Evolutionary conservation across 1,140 invertebrate species (phyloP), one percentile per base, ranked within the genome.

Genomic region (Calosoma granatense): DNA sequence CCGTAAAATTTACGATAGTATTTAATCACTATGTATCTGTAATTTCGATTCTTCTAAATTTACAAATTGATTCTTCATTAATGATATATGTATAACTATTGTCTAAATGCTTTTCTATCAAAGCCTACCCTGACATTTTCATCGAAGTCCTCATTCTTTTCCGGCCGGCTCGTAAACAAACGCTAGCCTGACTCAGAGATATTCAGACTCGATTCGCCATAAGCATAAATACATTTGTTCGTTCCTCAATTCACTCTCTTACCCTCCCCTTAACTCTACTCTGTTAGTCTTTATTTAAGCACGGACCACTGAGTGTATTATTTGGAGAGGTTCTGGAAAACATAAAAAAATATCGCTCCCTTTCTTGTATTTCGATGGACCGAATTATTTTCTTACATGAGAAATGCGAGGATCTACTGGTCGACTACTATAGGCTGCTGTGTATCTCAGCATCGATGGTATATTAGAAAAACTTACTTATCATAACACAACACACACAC

Each of bases 221-320:
- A 47, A 47, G 41, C 41, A 47, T 47, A 47, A 47, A 47, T 47
- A 47, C 15, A 47, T 47, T 47, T 17, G 3, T 36, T 36, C 26
- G 6, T 36, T 36, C 26, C n/a, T 36, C 26, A 9, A n/a, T 36
- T 36, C n/a, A 9, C 26, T 36, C 6, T 36, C 26, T 36, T n/a
- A 36, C 26, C 6, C n/a, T 36, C n/a, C n/a, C n/a, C n/a, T n/a
- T n/a, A n/a, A n/a, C n/a, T n/a, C n/a, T n/a, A n/a, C n/a, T n/a
- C n/a, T n/a, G n/a, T n/a, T n/a, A n/a, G n/a, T n/a, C n/a, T n/a
- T n/a, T n/a, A n/a, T n/a, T n/a, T 30, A 30, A 6, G 26, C 14
- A 4, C 14, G 14, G 4, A 30, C 26, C 26, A 14, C 9, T 47
- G 41, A 47, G 41, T 11, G 41, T 47, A 47, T 47, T 47, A 47